Evolutionary conservation across 1,140 invertebrate species (phyloP), one percentile per base, ranked within the genome.

Genomic region (Lysiphlebus fabarum): DNA sequence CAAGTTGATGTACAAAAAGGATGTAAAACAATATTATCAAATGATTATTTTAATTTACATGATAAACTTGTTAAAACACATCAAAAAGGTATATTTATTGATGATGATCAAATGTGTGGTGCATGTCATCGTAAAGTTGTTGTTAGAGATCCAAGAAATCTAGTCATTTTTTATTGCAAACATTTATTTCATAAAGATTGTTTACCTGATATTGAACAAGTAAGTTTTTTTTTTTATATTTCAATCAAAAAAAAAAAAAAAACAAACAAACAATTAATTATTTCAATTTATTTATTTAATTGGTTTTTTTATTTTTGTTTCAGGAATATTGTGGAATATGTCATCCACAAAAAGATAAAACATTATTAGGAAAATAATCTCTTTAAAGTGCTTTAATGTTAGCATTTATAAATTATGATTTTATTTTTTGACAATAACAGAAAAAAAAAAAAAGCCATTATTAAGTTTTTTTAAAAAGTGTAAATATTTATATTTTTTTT

Each of bases 111-210:
- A 67, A 73, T 86, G 53, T 95, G 92, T 73, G 85, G 86, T 62
- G 85, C 84, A 42, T 95, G 92, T 72, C 84, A 88, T 69, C 82
- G 86, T 53, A 83, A 85, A 67, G 83, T 93, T 56, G 84, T 90
- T 60, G 80, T 85, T 48, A 85, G 82, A 81, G 87, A 90, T 70
- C 84, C 84, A 9, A 87, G 83, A 66, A 86, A 89, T 74, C 77
- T 95, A 63, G 79, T 89, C 59, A 83, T 92, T 44, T 98, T 95
- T 74, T 90, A 92, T 71, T 98, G 94, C 71, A 87, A 87, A 62
- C 95, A 98, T 80, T 84, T 86, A 1, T 96, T 95, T 74, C 95
- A 98, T 75, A 85, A 90, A 72, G 84, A 87, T 59, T 97, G 95
- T 79, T 74, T 95, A 62, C 84, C 85, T 44, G 74, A 75, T 62